Base-by-base conservation (phyloP, 2,888 invertebrate species). In the Cheilosia impressa region DNA sequence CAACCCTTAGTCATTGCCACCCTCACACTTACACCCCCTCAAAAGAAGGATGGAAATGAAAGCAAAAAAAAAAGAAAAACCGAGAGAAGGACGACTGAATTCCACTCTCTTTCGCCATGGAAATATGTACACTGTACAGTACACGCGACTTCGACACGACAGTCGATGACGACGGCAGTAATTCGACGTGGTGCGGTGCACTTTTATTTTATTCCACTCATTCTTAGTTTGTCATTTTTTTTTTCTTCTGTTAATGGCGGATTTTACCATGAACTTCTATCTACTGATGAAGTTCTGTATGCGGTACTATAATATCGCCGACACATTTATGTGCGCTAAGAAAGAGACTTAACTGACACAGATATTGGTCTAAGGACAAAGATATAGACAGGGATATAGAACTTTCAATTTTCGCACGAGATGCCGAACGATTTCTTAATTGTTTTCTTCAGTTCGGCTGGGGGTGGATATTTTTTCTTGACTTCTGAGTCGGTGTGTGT, bases 351-450 rank as follows among this genome's bases (percentile, higher is more conserved):
- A 80, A 66, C 65, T 85, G 85, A 81, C 81, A 85, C 85, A 81
- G 72, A 81, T 77, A 71, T 60, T 66, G 47, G 31, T 45, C 27
- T 27, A 53, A n/a, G 31, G 27, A 41, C 15, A 19, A 19, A 17
- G 7, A 27, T 19, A 19, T 27, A 17, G 7, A 27, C 50, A 27
- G 58, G 17, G 43, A 45, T 45, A 41, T 47, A 69, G 57, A 72
- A 85, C 85, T 85, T 85, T 85, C 85, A 81, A 77, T 85, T 85
- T 81, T 85, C 85, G 76, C 81, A 85, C 81, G 60, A 27, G 27
- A 68, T 81, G 57, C 85, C 71, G 62, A 85, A 77, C 80, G 72
- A 73, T 81, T 85, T 81, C 85, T 77, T 81, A 85, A 81, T 85
- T 81, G 81, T 85, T 77, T 85, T 81, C 77, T 77, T 81, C 75